Percentiles rank a stretch among this genome's conserved stretches.
These are phyloP conservation scores for Listrodromus nycthemerus DNA, from an alignment of 2,888 invertebrate species.

Conservation along the genomic window DNA sequence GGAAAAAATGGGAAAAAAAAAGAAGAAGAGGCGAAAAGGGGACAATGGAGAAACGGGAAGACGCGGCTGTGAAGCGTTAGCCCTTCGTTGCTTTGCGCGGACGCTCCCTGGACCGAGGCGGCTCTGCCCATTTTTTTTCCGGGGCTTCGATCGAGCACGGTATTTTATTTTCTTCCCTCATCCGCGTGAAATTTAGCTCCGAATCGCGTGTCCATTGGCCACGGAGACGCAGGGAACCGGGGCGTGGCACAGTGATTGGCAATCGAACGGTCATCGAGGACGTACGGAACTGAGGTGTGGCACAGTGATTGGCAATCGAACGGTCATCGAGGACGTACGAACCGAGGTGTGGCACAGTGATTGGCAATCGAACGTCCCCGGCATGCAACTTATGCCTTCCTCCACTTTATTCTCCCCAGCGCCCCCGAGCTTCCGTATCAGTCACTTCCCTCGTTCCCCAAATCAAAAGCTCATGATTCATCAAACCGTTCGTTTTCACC, in stretches of 20 bases:
- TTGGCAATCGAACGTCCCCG: not conserved
- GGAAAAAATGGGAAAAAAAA: not conserved
- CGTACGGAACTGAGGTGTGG: no score
- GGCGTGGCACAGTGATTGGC: not conserved
- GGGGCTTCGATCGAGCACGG: not conserved
- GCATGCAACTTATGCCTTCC: no score
- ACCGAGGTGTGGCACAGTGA: not conserved
- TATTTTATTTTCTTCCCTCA: not conserved
- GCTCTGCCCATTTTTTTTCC: not conserved
- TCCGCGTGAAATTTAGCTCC: not conserved
- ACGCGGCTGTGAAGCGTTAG: not conserved
- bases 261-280: not conserved
- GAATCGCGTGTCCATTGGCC: no score
- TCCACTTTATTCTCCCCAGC: not conserved
- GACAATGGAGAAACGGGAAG: slow-evolving; percentile 37
- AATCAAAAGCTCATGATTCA: not conserved
- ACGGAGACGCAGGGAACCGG: no score
- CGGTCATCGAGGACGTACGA: not conserved
- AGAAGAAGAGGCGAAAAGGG: slow-evolving; percentile 16
- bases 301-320: not conserved
- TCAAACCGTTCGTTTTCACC: not conserved
- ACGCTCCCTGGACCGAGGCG: not conserved
- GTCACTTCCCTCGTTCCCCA: not conserved
- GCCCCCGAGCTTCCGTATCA: not conserved
- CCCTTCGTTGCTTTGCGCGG: slow-evolving; percentile 10